Conservation (phyloP, 2,113 vertebrate genomes). For the Pygoscelis adeliae region DNA sequence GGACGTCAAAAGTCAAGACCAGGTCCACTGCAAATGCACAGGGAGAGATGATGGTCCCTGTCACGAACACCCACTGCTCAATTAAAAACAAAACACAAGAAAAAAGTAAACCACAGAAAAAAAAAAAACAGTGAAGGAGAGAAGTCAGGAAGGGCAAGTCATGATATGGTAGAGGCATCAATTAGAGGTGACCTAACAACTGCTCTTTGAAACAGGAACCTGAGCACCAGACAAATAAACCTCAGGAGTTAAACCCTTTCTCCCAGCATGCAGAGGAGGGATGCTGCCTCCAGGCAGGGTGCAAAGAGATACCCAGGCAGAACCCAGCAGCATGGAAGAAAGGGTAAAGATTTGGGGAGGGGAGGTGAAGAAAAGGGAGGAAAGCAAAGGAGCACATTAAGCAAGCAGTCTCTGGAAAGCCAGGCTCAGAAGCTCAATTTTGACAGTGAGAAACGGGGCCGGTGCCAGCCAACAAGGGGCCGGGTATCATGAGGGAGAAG, state of each 20-base stretch:
- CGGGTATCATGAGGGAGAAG: background rate
- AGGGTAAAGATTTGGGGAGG: background rate
- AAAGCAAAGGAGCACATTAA: background rate
- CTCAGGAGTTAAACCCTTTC: background rate
- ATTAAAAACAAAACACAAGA: background rate
- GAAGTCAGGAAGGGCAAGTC: background rate
- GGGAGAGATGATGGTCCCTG: background rate
- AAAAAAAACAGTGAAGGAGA: background rate
- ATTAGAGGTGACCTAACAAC: background rate
- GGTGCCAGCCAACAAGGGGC: background rate
- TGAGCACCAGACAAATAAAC: background rate
- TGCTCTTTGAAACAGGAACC: background rate
- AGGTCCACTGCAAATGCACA: rapidly evolving
- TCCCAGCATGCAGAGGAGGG: background rate
- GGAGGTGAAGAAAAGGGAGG: background rate
- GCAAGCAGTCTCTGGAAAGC: background rate
- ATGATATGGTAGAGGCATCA: rapidly evolving
- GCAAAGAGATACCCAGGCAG: background rate
- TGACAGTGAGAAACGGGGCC: background rate
- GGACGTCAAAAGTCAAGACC: background rate
- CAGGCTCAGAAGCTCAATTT: rapidly evolving
- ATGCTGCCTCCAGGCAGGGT: background rate
- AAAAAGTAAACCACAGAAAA: background rate
- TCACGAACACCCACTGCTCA: background rate
- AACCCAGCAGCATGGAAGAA: background rate